These are phyloP conservation scores for Machimus rusticus DNA, from an alignment of 2,888 invertebrate genomes.

Conservation along the genomic window DNA sequence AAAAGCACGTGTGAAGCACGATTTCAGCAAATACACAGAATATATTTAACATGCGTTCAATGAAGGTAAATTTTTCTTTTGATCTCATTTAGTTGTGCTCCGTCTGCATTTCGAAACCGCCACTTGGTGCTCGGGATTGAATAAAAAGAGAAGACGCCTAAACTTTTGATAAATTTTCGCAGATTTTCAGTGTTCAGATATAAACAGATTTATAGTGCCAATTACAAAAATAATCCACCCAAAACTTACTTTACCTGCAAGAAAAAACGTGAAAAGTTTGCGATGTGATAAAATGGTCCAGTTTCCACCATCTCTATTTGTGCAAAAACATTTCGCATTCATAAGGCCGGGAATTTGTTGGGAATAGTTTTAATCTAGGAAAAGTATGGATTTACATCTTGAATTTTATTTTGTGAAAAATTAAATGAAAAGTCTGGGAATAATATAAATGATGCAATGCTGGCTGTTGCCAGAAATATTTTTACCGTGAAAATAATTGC, in stretches of 20 bases:
- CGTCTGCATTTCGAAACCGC: conserved; percentile 14
- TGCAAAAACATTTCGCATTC: background rate
- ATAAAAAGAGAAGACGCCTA: background rate
- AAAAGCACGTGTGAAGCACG: background rate
- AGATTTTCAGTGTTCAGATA: background rate
- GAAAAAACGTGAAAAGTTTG: background rate
- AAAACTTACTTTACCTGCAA: background rate
- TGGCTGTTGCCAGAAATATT: background rate
- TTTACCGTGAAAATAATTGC: background rate
- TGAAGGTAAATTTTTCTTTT: conserved; percentile 6
- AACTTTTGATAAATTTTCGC: background rate
- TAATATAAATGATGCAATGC: background rate
- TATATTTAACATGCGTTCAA: background rate
- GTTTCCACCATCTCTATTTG: background rate
- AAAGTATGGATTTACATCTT: background rate
- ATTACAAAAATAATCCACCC: background rate
- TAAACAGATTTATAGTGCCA: background rate
- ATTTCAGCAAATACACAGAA: conserved; percentile 1
- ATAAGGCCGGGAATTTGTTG: background rate
- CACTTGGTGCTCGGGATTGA: background rate
- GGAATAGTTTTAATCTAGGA: background rate
- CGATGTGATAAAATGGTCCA: background rate
- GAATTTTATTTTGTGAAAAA: background rate
- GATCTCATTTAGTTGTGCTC: conserved; percentile 6
- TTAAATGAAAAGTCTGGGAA: background rate